Base-by-base conservation (phyloP, 2,888 invertebrate genomes). In the Idaea dimidiata region DNA sequence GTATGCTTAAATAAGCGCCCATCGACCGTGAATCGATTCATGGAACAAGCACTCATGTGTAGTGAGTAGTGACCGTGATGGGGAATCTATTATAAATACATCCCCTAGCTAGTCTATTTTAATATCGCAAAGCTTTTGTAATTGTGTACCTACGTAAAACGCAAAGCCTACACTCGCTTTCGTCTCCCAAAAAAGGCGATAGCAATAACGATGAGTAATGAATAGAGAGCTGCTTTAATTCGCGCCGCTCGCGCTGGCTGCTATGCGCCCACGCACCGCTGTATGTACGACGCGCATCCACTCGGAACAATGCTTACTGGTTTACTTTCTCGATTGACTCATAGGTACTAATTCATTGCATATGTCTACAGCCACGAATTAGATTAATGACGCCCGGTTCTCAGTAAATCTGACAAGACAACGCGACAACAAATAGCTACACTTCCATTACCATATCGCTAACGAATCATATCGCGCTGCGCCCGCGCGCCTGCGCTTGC, bases 251-350 rank as follows among this genome's bases (percentile, higher is more conserved):
- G 83, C 82, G 88, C 83, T 84, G 86, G 83, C 85, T 84, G 86
- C 67, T 64, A 70, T 16, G 17, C 80, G 83, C 87, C 54, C 54
- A 17, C 17, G 54, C 54, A 17, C 14, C 89, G 85, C 89, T 81
- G 81, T 81, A 80, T 71, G 83, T 82, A 82, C 84, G 82, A 81
- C 84, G 89, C 83, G 89, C 91, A 91, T 89, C 91, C 89, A 90
- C 86, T 91, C 87, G 91, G 91, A 92, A 91, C 91, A 91, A 91
- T 91, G 87, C 89, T 87, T 84, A 86, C 87, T 88, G 90, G 91
- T 89, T 91, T 90, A 92, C 92, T 92, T 92, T 92, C 92, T 86
- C 91, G 84, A 88, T 92, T 91, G 91, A 90, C 91, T 92, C 91
- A 91, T 80, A 24, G 24, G 24, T 24, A 87, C 88, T 83, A 87